Evolutionary conservation across 1,140 invertebrate genomes (phyloP).

Genomic region (Phthorimaea operculella): DNA sequence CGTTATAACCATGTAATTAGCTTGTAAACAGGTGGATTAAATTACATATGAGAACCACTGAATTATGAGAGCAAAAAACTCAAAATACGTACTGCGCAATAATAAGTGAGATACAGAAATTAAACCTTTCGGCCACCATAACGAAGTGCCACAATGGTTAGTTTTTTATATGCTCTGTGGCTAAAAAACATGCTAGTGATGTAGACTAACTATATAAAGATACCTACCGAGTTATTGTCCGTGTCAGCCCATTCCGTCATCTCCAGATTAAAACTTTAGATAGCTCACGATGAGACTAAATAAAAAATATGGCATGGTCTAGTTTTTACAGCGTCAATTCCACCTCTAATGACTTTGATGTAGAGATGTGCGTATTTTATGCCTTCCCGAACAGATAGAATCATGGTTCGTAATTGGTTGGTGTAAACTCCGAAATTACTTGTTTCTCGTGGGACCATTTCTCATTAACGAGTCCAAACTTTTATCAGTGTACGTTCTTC

Average conservation of each 20-base stretch:
- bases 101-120: background rate
- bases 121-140: background rate
- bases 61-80: background rate
- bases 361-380: too few relatives aligned
- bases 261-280: background rate
- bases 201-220: background rate
- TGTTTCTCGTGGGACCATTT: too few relatives aligned
- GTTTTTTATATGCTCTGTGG: background rate
- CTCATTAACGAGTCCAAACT: too few relatives aligned
- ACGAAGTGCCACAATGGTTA: background rate
- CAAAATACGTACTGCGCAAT: background rate
- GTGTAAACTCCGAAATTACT: too few relatives aligned
- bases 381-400: too few relatives aligned
- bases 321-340: background rate
- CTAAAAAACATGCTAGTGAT: background rate
- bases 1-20: too few relatives aligned
- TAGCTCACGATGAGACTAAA: constrained; percentile 1
- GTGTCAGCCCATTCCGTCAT: constrained; percentile 4
- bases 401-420: too few relatives aligned
- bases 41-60: background rate
- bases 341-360: background rate
- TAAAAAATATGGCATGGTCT: background rate
- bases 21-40: background rate
- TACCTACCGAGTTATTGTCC: background rate
- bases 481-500: too few relatives aligned